These are phyloP conservation scores for Venustoraphidia nigricollis DNA, from an alignment of 2,888 invertebrate genomes.

Conservation along the genomic window DNA sequence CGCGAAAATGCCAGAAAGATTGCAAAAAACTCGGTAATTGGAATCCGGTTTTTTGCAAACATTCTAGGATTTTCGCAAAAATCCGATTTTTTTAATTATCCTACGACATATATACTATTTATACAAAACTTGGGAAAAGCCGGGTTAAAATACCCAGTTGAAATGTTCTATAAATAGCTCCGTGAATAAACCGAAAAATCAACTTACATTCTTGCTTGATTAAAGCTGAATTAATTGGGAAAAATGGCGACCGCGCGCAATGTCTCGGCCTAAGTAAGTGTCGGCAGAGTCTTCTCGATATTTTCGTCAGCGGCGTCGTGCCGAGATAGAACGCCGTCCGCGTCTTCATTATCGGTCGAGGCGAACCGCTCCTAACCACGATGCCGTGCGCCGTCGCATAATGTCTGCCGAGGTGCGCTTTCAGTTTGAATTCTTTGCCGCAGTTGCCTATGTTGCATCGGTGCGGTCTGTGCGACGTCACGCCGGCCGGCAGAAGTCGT, in stretches of 20 bases:
- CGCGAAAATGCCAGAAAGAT: too few species aligned
- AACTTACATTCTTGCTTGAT: constrained; percentile 78
- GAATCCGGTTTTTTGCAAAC: too few species aligned
- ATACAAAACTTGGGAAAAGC: too few species aligned
- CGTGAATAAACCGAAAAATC: neutral
- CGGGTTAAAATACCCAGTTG: too few species aligned
- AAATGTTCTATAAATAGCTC: too few species aligned
- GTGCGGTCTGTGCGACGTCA: constrained; percentile 58
- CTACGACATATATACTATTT: too few species aligned
- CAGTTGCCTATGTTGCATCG: constrained; percentile 85
- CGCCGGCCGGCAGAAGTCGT: constrained; percentile 28
- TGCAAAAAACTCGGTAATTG: too few species aligned
- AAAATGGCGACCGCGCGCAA: constrained; percentile 76
- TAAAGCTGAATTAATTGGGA: constrained; percentile 58
- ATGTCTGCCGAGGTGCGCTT: constrained; percentile 81
- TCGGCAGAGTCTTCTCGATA: constrained; percentile 75
- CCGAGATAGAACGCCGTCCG: constrained; percentile 91
- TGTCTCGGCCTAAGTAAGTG: constrained; percentile 70
- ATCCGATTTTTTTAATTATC: too few species aligned
- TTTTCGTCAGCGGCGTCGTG: constrained; percentile 78
- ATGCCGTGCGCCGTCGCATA: constrained; percentile 83
- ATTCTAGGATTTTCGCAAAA: too few species aligned
- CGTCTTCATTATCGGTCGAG: constrained; percentile 93
- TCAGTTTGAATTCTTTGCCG: constrained; percentile 90
- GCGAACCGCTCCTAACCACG: constrained; percentile 57